Conservation (phyloP, 2,797 vertebrate species). For the Megalops cyprinoides region DNA sequence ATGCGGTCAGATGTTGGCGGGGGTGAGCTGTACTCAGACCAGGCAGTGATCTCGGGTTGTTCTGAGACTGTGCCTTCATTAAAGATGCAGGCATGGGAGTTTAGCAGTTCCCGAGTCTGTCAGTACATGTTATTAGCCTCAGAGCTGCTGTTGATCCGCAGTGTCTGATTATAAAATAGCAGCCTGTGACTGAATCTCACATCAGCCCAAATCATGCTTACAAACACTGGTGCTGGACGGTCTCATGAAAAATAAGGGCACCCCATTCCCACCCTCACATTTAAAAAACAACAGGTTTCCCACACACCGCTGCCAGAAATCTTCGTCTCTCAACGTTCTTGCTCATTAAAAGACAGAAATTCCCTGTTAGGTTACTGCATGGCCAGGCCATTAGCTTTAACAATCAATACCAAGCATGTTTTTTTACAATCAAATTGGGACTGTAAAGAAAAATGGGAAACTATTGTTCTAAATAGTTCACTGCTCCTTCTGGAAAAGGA, state of each 20-base stretch:
- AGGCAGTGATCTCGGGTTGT: too few species aligned
- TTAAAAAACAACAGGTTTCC: not conserved
- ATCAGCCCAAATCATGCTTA: not conserved
- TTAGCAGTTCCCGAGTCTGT: slow-evolving; percentile 7
- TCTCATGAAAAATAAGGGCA: not conserved
- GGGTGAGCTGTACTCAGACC: not conserved
- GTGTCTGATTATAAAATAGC: slow-evolving; percentile 7
- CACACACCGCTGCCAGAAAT: not conserved
- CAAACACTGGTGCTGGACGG: not conserved
- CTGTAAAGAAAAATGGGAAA: slow-evolving; percentile 21
- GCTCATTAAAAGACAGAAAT: not conserved
- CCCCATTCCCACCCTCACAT: not conserved
- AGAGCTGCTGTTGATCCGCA: not conserved
- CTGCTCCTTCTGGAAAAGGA: slow-evolving; percentile 24
- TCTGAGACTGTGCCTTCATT: not conserved
- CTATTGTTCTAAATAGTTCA: slow-evolving; percentile 13
- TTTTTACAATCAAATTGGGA: slow-evolving; percentile 33
- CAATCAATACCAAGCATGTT: slow-evolving; percentile 21
- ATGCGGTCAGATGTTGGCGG: slow-evolving; percentile 8
- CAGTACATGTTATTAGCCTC: slow-evolving; percentile 12
- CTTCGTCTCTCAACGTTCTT: not conserved
- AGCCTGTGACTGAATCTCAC: not conserved
- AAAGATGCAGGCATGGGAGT: slow-evolving; percentile 2
- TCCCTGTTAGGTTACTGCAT: not conserved
- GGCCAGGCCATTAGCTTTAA: slow-evolving; percentile 1